Percentiles rank a stretch among this genome's conserved stretches.
These are phyloP conservation scores for Pogonocherus hispidulus DNA, from an alignment of 2,888 invertebrate genomes.

Conservation along the genomic window DNA sequence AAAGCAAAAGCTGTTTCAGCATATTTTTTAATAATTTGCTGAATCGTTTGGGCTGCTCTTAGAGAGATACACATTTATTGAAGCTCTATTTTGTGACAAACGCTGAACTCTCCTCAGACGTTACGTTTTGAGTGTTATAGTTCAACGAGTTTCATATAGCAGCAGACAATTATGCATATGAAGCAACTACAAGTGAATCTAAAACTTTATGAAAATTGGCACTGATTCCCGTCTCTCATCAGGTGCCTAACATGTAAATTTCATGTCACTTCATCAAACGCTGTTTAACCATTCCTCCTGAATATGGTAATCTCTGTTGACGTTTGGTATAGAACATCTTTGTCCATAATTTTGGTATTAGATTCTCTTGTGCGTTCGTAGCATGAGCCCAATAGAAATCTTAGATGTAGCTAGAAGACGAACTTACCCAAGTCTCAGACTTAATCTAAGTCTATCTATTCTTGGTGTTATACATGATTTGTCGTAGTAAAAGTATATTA, in stretches of 20 bases:
- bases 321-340: constrained; percentile 3
- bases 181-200: neutral
- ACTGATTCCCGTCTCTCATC: neutral
- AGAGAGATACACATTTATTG: too few relatives aligned
- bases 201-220: neutral
- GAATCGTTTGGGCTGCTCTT: too few relatives aligned
- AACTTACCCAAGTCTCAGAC: constrained; percentile 15
- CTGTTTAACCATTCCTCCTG: constrained; percentile 6
- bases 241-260: constrained; percentile 1
- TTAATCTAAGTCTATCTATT: too few relatives aligned
- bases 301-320: constrained; percentile 12
- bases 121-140: neutral
- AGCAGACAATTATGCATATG: neutral
- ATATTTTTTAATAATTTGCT: too few relatives aligned
- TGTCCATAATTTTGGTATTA: neutral
- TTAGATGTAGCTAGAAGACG: neutral
- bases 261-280: neutral
- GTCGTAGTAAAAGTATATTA: too few relatives aligned
- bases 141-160: neutral
- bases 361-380: neutral
- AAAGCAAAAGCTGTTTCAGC: too few relatives aligned
- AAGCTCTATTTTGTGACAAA: too few relatives aligned
- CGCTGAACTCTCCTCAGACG: neutral
- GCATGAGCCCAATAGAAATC: neutral
- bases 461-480: too few relatives aligned